Percentiles rank a stretch among this genome's conserved stretches.
Evolutionary conservation across 2,113 vertebrate genomes (phyloP).

Genomic region (Podocnemis expansa): DNA sequence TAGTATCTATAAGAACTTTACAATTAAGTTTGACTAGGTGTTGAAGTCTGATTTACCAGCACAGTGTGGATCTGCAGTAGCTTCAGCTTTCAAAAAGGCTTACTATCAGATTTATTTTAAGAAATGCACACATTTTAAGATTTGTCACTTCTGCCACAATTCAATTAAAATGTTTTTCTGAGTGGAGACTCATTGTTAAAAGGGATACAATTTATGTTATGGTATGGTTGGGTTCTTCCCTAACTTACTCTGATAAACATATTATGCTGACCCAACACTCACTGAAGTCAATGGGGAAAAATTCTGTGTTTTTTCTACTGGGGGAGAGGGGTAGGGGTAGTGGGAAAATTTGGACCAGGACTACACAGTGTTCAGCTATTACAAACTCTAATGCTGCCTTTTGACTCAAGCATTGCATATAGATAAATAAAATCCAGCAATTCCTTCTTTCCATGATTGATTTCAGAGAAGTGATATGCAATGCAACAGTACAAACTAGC

Average conservation of each 20-base stretch:
- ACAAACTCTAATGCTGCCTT: neutral
- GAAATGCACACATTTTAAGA: neutral
- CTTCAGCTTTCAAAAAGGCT: neutral
- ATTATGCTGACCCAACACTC: neutral
- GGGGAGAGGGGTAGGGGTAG: neutral
- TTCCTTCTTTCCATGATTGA: neutral
- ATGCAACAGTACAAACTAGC: neutral
- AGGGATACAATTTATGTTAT: neutral
- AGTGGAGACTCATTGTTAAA: neutral
- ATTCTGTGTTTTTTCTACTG: neutral
- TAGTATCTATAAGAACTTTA: neutral
- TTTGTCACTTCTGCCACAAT: neutral
- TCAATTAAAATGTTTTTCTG: neutral
- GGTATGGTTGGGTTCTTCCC: neutral
- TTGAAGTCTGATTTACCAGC: neutral
- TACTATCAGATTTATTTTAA: neutral
- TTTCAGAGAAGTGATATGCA: neutral
- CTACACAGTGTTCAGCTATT: neutral
- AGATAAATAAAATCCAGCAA: neutral
- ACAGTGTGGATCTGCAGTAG: fast-evolving
- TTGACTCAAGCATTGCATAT: neutral
- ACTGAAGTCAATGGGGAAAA: fast-evolving
- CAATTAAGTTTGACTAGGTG: neutral
- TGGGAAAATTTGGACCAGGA: neutral
- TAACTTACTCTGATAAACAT: neutral